These are phyloP conservation scores for Premnoplex brunnescens DNA, from an alignment of 2,797 vertebrate genomes.

Conservation along the genomic window DNA sequence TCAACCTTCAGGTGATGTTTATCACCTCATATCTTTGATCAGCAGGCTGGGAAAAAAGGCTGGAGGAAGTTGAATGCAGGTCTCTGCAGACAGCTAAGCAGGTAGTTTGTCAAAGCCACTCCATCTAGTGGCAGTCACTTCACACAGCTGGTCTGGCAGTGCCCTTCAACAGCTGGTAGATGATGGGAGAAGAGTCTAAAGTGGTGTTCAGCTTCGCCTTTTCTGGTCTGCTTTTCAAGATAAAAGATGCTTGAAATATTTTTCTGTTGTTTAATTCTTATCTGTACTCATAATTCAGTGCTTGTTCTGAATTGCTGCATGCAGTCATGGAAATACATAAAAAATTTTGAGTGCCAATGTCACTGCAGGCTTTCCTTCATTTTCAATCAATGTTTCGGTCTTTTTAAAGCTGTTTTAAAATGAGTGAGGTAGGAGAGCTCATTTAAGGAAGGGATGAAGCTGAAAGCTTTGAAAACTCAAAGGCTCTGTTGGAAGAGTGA, in stretches of 20 bases:
- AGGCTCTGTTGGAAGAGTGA: not conserved
- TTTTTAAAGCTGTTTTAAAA: not conserved
- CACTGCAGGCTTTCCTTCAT: not conserved
- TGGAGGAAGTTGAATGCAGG: not conserved
- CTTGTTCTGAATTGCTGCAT: not conserved
- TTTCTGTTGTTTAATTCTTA: not conserved
- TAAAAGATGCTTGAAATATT: not conserved
- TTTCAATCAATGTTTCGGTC: not conserved
- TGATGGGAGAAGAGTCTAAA: not conserved
- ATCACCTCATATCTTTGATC: not conserved
- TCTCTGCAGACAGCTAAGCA: not conserved
- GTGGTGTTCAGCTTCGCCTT: not conserved
- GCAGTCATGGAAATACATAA: not conserved
- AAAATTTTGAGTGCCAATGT: not conserved
- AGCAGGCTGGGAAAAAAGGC: not conserved
- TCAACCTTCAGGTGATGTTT: not conserved
- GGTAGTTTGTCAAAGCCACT: constrained; percentile 54
- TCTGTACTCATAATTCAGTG: not conserved
- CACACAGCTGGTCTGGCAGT: constrained; percentile 7
- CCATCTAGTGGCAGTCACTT: constrained; percentile 70
- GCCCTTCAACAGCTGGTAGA: not conserved
- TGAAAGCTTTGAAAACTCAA: not conserved
- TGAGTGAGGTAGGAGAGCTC: not conserved
- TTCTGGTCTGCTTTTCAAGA: not conserved
- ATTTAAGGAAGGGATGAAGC: not conserved